These are phyloP conservation scores for Urophycis tenuis DNA, from an alignment of 2,797 vertebrate genomes.

Conservation along the genomic window DNA sequence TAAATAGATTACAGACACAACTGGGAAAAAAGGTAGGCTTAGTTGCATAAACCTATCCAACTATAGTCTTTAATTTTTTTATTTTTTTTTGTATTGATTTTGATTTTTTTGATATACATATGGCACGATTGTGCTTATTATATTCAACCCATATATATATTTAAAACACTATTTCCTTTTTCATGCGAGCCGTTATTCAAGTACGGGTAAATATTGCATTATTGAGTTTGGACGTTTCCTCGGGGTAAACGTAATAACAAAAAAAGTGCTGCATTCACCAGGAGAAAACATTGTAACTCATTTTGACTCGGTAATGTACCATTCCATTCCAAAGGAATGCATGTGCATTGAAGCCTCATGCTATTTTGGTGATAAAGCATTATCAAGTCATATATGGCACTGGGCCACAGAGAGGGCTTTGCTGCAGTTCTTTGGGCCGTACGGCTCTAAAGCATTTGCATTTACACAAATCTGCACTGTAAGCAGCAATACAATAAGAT, in stretches of 20 bases:
- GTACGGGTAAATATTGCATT: too few relatives aligned
- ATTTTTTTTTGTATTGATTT: too few relatives aligned
- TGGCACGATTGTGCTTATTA: too few relatives aligned
- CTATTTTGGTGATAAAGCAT: constrained; percentile 47
- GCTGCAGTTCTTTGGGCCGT: background rate
- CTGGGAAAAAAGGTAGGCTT: constrained; percentile 54
- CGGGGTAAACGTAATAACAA: constrained; percentile 36
- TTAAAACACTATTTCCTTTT: too few relatives aligned
- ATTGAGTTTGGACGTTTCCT: constrained; percentile 6
- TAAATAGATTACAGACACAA: constrained; percentile 71
- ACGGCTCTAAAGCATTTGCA: background rate
- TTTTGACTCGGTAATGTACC: constrained; percentile 28
- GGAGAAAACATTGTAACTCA: constrained; percentile 24
- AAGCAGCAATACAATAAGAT: background rate
- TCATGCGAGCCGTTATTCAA: too few relatives aligned
- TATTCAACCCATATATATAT: too few relatives aligned
- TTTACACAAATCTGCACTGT: background rate
- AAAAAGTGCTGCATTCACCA: constrained; percentile 44
- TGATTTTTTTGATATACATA: too few relatives aligned
- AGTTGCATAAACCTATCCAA: constrained; percentile 27
- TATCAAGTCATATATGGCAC: background rate
- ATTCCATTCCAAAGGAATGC: constrained; percentile 66
- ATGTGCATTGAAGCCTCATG: constrained; percentile 40
- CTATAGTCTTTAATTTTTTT: too few relatives aligned
- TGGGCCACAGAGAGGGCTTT: background rate